phyloP scores from a whole-genome alignment of 2,888 invertebrate genomes.

The Apeira syringaria region DNA sequence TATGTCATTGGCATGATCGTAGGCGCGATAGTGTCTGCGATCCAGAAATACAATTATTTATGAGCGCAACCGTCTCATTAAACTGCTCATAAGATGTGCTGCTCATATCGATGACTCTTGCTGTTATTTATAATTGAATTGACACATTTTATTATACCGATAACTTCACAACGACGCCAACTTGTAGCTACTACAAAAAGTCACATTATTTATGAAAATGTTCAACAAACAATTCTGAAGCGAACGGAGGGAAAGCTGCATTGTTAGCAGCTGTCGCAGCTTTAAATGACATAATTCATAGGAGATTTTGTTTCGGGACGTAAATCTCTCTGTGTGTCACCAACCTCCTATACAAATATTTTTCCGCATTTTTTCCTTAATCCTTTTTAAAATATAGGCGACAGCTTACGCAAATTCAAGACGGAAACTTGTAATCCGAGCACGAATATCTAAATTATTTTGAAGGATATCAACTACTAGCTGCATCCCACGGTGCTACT shows the following conservation, averaged over 20 bases:
- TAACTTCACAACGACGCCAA: background rate
- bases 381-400: slow-evolving; percentile 35
- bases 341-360: slow-evolving; percentile 46
- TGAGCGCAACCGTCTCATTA: slow-evolving; percentile 45
- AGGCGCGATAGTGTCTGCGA: slow-evolving; percentile 53
- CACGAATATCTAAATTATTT: slow-evolving; percentile 3
- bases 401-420: slow-evolving; percentile 22
- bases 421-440: slow-evolving; percentile 23
- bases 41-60: slow-evolving; percentile 46
- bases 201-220: slow-evolving; percentile 14
- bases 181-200: background rate
- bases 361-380: slow-evolving; percentile 41
- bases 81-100: slow-evolving; percentile 34
- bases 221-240: slow-evolving; percentile 35
- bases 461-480: no score
- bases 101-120: slow-evolving; percentile 30
- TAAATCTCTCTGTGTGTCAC: slow-evolving; percentile 60
- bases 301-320: slow-evolving; percentile 57
- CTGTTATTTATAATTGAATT: slow-evolving; percentile 17
- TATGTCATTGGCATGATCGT: slow-evolving; percentile 59
- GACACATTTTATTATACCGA: slow-evolving; percentile 7
- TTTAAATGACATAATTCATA: slow-evolving; percentile 66
- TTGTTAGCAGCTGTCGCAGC: slow-evolving; percentile 66
- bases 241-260: slow-evolving; percentile 59
- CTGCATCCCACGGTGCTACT: no score